A percentile compares a stretch with the other conserved stretches of the same genome.
These are phyloP conservation scores for Brachymystax lenok DNA, from an alignment of 2,797 vertebrate species.

Conservation along the genomic window DNA sequence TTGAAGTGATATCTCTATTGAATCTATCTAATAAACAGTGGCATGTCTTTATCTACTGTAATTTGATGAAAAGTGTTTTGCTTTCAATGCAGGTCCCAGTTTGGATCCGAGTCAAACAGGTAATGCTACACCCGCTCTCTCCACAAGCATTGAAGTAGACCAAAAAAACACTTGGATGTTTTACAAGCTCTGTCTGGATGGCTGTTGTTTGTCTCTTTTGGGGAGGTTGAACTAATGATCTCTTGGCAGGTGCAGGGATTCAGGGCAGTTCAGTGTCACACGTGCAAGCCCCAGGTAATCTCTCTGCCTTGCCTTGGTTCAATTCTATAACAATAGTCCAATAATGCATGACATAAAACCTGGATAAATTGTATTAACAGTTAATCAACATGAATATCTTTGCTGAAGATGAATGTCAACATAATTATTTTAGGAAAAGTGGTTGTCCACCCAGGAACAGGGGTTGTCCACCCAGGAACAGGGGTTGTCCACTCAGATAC, in stretches of 20 bases:
- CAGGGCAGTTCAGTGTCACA: conserved; percentile 45
- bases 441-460: background rate
- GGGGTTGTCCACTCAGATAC: background rate
- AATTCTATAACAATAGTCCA: background rate
- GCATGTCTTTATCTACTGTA: background rate
- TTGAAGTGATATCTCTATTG: background rate
- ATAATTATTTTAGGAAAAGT: background rate
- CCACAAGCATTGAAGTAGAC: background rate
- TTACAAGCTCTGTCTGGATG: background rate
- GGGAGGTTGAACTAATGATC: background rate
- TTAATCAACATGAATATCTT: background rate
- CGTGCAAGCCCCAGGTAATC: conserved; percentile 47
- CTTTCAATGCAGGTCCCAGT: background rate
- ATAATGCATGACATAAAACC: background rate
- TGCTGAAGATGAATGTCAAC: background rate
- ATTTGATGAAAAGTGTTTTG: background rate
- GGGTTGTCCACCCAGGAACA: too few species aligned
- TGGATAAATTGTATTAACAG: background rate
- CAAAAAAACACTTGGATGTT: background rate
- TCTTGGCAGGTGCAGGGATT: conserved; percentile 47
- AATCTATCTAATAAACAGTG: background rate
- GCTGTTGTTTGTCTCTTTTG: background rate
- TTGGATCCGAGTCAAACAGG: conserved; percentile 1
- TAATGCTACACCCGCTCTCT: background rate
- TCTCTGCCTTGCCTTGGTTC: background rate